Conservation (phyloP, 2,113 vertebrate species). For the Notarius lentiginosus region DNA sequence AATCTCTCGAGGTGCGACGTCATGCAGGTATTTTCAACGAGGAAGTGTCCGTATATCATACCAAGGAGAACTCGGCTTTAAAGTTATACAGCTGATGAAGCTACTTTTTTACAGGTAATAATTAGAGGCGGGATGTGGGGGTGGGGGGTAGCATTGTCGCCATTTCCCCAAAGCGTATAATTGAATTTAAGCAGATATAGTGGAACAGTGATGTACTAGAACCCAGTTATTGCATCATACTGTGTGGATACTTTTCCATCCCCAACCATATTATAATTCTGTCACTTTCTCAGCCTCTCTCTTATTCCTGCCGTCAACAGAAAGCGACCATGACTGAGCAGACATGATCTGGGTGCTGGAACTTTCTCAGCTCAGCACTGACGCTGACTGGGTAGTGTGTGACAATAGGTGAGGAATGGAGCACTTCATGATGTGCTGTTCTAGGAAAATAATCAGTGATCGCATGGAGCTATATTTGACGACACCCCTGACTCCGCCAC, state of each 20-base stretch:
- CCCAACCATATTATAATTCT: neutral
- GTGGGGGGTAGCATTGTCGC: neutral
- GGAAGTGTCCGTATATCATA: neutral
- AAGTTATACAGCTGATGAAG: neutral
- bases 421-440: neutral
- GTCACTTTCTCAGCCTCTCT: neutral
- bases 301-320: neutral
- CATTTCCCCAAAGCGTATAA: neutral
- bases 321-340: neutral
- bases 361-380: neutral
- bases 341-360: neutral
- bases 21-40: neutral
- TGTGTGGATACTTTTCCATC: neutral
- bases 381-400: neutral
- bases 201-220: neutral
- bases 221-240: slow-evolving; percentile 5
- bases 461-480: no score
- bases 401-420: no score
- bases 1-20: neutral
- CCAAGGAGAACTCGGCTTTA: neutral
- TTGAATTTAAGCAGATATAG: neutral
- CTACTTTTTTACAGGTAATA: neutral
- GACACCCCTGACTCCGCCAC: neutral
- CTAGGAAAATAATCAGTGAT: neutral
- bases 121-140: neutral